A percentile compares a stretch with the other conserved stretches of the same genome.
phyloP scores from a whole-genome alignment of 1,140 invertebrate species.

The Metaphire vulgaris region DNA sequence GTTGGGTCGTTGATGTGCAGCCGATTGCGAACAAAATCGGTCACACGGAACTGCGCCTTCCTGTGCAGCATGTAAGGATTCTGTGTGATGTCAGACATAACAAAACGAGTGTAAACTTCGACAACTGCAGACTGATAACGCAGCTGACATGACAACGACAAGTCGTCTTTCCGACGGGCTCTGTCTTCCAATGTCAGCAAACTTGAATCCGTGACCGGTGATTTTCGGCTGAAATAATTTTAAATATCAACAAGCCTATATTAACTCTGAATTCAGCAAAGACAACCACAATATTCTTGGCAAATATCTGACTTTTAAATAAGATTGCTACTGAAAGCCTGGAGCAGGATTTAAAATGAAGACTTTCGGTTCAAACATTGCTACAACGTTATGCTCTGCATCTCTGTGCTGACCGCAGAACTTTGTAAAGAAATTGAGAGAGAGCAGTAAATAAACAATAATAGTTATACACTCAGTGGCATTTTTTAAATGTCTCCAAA shows the following conservation, averaged over 20 bases:
- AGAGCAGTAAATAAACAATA: too few relatives aligned
- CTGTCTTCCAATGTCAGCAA: slow-evolving; percentile 23
- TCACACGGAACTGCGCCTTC: slow-evolving; percentile 77
- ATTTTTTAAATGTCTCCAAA: too few relatives aligned
- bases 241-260: not conserved
- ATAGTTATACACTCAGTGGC: too few relatives aligned
- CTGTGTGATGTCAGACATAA: not conserved
- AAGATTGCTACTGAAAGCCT: not conserved
- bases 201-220: slow-evolving; percentile 32
- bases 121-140: slow-evolving; percentile 82
- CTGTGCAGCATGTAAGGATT: slow-evolving; percentile 62
- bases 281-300: not conserved
- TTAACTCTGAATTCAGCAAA: not conserved
- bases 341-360: too few relatives aligned
- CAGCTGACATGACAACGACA: slow-evolving; percentile 62
- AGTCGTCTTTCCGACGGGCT: slow-evolving; percentile 30
- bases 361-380: too few relatives aligned
- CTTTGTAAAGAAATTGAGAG: too few relatives aligned
- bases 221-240: not conserved
- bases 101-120: slow-evolving; percentile 67
- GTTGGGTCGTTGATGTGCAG: slow-evolving; percentile 79
- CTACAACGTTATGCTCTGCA: too few relatives aligned
- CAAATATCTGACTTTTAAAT: not conserved
- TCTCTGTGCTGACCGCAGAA: too few relatives aligned
- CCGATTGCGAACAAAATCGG: slow-evolving; percentile 75